phyloP scores from a whole-genome alignment of 2,113 vertebrate species.

The Dinomys branickii region DNA sequence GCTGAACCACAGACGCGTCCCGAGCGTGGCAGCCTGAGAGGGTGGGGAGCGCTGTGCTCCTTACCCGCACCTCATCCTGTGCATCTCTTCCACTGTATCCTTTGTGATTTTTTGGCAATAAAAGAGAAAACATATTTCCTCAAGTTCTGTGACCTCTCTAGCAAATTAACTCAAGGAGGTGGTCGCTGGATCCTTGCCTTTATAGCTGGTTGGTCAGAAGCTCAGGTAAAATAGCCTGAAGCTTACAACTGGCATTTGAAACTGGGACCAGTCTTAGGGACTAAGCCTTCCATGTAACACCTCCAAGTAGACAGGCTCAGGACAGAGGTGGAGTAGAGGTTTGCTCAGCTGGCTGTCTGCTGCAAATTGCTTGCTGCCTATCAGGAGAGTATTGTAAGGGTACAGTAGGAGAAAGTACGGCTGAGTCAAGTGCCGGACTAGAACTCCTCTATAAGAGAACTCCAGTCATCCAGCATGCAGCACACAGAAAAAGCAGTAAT shows the following conservation, averaged over 20 bases:
- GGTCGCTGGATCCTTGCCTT: neutral
- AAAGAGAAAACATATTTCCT: neutral
- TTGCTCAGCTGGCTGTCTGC: neutral
- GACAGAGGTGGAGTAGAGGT: neutral
- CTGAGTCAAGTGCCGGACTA: neutral
- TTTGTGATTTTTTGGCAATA: neutral
- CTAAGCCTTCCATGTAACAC: neutral
- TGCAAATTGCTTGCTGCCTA: neutral
- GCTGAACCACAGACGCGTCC: neutral
- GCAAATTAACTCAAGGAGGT: neutral
- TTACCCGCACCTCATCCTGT: neutral
- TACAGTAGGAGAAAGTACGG: neutral
- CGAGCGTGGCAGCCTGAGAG: neutral
- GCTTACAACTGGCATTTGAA: neutral
- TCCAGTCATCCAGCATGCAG: accelerated
- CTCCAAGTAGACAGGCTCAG: neutral
- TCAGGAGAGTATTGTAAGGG: neutral
- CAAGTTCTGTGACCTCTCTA: neutral
- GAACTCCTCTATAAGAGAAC: accelerated
- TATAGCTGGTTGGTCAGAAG: neutral
- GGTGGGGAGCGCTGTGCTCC: neutral
- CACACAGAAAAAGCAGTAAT: accelerated
- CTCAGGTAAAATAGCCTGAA: neutral
- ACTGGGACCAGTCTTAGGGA: neutral
- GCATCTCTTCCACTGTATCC: neutral